Percentiles rank a stretch among this genome's conserved stretches.
Conservation (phyloP, 2,888 invertebrate species). For the Pandemis corylana region DNA sequence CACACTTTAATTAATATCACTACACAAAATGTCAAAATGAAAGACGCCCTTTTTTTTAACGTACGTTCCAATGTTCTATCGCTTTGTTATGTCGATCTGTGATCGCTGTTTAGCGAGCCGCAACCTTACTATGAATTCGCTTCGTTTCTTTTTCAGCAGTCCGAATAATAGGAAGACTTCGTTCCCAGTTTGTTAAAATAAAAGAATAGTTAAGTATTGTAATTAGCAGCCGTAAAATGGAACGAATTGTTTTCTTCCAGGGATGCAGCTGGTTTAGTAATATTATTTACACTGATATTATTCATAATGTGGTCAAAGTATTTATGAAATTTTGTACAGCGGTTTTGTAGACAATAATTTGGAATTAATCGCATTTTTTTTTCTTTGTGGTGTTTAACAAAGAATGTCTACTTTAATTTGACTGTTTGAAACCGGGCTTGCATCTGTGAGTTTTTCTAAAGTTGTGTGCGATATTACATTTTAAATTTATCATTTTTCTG, state of each 20-base stretch:
- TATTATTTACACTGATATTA: not conserved
- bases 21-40: too few relatives aligned
- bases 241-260: not conserved
- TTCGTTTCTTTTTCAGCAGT: conserved; percentile 59
- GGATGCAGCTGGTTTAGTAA: not conserved
- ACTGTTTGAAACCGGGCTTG: too few relatives aligned
- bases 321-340: not conserved
- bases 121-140: conserved; percentile 20
- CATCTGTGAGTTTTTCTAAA: too few relatives aligned
- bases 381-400: too few relatives aligned
- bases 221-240: conserved; percentile 60
- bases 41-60: too few relatives aligned
- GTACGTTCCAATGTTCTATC: too few relatives aligned
- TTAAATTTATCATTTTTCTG: too few relatives aligned
- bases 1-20: too few relatives aligned
- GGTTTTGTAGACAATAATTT: too few relatives aligned
- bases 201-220: conserved; percentile 74
- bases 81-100: not conserved
- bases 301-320: not conserved
- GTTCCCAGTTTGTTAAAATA: conserved; percentile 73
- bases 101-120: conserved; percentile 21
- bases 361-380: too few relatives aligned
- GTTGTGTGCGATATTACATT: too few relatives aligned
- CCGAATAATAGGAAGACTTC: conserved; percentile 75
- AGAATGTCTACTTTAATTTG: too few relatives aligned